Evolutionary conservation across 2,113 vertebrate genomes (phyloP).

Genomic region (Beaufortia kweichowensis): DNA sequence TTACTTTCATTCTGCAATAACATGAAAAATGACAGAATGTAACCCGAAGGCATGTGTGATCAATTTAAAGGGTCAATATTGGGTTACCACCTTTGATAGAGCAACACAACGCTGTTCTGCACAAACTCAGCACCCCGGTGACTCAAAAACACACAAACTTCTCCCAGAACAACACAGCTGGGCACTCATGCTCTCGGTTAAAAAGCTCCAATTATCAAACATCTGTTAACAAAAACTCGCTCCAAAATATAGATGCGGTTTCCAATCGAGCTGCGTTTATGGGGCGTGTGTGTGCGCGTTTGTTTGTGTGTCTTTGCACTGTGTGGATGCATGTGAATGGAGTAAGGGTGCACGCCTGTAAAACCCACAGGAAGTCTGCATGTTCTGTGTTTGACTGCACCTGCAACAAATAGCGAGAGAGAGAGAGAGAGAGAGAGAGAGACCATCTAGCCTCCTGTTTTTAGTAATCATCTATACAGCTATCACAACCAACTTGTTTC

Average conservation of each 20-base stretch:
- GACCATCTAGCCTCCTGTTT: no score
- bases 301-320: constrained; percentile 28
- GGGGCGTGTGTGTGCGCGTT: not conserved
- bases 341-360: not conserved
- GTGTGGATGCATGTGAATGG: constrained; percentile 2
- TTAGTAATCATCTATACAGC: constrained; percentile 1
- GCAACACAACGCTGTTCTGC: constrained; percentile 15
- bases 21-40: constrained; percentile 4
- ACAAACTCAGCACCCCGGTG: constrained; percentile 30
- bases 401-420: constrained; percentile 45
- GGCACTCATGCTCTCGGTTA: not conserved
- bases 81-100: constrained; percentile 8
- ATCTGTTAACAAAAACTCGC: constrained; percentile 4
- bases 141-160: constrained; percentile 9
- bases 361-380: constrained; percentile 52
- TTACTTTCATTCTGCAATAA: not conserved
- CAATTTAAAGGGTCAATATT: not conserved
- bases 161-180: constrained; percentile 35
- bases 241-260: not conserved
- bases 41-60: constrained; percentile 3
- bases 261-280: constrained; percentile 1
- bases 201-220: constrained; percentile 14
- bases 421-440: not conserved
- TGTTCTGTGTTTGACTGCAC: constrained; percentile 36
- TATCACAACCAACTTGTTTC: constrained; percentile 1